phyloP scores from a whole-genome alignment of 2,113 vertebrate species.

The Sula dactylatra region DNA sequence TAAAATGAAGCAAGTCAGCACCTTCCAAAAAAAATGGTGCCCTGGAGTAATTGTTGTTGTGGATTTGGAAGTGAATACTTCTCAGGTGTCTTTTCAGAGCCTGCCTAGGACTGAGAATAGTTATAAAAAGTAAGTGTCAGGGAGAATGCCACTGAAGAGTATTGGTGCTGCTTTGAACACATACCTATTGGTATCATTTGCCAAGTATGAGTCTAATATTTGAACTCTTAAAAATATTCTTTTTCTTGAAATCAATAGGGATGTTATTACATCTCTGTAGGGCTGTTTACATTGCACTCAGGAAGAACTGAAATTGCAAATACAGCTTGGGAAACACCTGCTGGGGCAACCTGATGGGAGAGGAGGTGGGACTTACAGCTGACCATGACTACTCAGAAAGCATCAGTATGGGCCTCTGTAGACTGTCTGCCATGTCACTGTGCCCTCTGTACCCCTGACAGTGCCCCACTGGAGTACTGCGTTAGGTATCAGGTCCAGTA shows the following conservation, averaged over 20 bases:
- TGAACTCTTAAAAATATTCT: neutral
- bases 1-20: neutral
- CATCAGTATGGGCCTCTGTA: accelerated
- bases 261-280: neutral
- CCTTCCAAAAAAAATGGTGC: neutral
- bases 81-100: neutral
- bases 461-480: neutral
- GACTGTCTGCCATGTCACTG: neutral
- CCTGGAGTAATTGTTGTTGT: neutral
- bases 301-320: neutral
- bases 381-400: neutral
- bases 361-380: neutral
- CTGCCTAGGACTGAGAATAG: neutral
- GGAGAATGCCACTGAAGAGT: neutral
- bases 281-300: neutral
- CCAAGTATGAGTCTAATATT: neutral
- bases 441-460: neutral
- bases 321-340: neutral
- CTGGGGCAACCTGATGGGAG: neutral
- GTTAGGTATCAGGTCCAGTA: neutral
- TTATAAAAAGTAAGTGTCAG: neutral
- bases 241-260: neutral
- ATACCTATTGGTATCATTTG: neutral
- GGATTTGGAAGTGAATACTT: neutral
- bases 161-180: neutral